Conservation (phyloP, 1,140 invertebrate genomes). For the Hyphantria cunea region DNA sequence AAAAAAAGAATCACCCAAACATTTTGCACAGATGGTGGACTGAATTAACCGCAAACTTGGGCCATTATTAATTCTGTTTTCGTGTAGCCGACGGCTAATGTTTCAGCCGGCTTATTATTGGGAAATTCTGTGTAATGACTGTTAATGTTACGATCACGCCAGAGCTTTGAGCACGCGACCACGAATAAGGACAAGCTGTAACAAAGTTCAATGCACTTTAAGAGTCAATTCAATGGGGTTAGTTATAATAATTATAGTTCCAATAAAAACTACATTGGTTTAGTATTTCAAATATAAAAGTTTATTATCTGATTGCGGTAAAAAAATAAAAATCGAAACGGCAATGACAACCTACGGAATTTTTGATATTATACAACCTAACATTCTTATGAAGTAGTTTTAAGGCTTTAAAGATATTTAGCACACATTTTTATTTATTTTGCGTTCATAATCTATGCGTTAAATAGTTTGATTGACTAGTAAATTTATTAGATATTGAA, state of each 20-base stretch:
- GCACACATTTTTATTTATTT: too few relatives aligned
- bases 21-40: slow-evolving; percentile 62
- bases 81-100: slow-evolving; percentile 67
- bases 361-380: too few relatives aligned
- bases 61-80: slow-evolving; percentile 72
- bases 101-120: slow-evolving; percentile 68
- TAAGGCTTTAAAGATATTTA: too few relatives aligned
- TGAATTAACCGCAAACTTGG: slow-evolving; percentile 65
- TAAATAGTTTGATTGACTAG: too few relatives aligned
- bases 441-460: too few relatives aligned
- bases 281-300: too few relatives aligned
- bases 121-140: slow-evolving; percentile 73
- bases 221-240: slow-evolving; percentile 14
- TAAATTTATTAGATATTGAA: too few relatives aligned
- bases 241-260: slow-evolving; percentile 19
- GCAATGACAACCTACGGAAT: too few relatives aligned
- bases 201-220: slow-evolving; percentile 48
- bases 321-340: too few relatives aligned
- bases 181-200: slow-evolving; percentile 43
- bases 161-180: slow-evolving; percentile 52
- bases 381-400: too few relatives aligned
- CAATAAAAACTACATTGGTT: background rate
- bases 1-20: slow-evolving; percentile 47
- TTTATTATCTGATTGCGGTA: too few relatives aligned
- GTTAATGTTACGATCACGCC: slow-evolving; percentile 66